Evolutionary conservation across 2,113 vertebrate genomes (phyloP), one percentile per base, ranked within the genome.

Genomic region (Rhinopithecus roxellana): DNA sequence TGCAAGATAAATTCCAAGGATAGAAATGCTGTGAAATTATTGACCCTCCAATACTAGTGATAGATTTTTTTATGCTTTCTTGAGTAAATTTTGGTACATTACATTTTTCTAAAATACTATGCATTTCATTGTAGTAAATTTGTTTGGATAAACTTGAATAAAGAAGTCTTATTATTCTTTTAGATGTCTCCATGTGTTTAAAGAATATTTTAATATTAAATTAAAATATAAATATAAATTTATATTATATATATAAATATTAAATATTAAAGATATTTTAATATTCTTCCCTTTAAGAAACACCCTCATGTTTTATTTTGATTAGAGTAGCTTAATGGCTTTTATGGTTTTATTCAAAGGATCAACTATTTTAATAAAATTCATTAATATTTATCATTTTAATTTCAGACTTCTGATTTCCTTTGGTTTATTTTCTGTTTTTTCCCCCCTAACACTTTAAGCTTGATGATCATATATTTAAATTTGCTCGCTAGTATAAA

Each of bases 291-390:
- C 50, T 82, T 67, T 14, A 22, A 50, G 77, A 30, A 79, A 52
- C 32, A 2, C 12, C 8, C 55, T 20, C 25, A 25, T 61, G 1
- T 48, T 84, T 89, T 70, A 32, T 72, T 67, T 78, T 72, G 35
- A 84, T 64, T 16, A 83, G 45, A 6, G 69, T 80, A 57, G 6
- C 14, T 94, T 86, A 90, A 84, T 83, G 10, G 35, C 48, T 90
- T 89, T 81, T 94, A 88, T 25, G 79, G 5, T 50, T 32, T 86
- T 86, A 92, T 80, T 86, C n/a, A 89, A 74, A 79, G n/a, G 85
- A 48, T 4, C 30, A 79, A 69, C 11, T 30, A 50, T 40, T 77
- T 85, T 57, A 30, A 4, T 11, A 72, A 77, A 82, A 32, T 30
- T 20, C 5, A 88, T 75, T 72, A 40, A 35, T 75, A 57, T 50